These are phyloP conservation scores for Delia radicum DNA, from an alignment of 1,140 invertebrate species.

Conservation along the genomic window DNA sequence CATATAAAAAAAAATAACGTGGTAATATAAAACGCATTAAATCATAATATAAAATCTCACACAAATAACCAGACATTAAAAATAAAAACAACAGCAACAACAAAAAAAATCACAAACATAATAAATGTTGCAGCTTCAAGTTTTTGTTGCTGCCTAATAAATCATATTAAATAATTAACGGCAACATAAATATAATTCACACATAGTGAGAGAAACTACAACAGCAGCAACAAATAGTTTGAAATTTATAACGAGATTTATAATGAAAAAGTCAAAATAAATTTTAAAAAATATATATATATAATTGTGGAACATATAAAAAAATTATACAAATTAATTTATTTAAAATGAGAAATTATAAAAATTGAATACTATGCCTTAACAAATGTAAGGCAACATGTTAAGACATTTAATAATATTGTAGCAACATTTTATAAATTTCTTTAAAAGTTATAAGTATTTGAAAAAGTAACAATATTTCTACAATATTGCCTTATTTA, in stretches of 20 bases:
- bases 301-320: too few species aligned
- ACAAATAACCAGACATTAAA: not conserved
- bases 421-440: too few species aligned
- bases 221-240: not conserved
- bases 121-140: constrained; percentile 4
- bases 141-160: not conserved
- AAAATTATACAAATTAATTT: too few species aligned
- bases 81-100: not conserved
- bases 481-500: too few species aligned
- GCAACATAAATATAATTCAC: not conserved
- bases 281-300: too few species aligned
- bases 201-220: not conserved
- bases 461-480: too few species aligned
- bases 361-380: too few species aligned
- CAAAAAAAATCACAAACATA: not conserved
- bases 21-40: not conserved
- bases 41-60: not conserved
- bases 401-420: too few species aligned
- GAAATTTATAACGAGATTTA: not conserved
- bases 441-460: too few species aligned
- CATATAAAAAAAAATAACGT: not conserved
- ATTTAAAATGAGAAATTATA: too few species aligned
- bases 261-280: not conserved
- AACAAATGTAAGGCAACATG: not conserved
- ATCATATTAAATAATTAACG: constrained; percentile 2